Conservation (phyloP, 2,888 invertebrate genomes). For the Andrena chrysosceles region DNA sequence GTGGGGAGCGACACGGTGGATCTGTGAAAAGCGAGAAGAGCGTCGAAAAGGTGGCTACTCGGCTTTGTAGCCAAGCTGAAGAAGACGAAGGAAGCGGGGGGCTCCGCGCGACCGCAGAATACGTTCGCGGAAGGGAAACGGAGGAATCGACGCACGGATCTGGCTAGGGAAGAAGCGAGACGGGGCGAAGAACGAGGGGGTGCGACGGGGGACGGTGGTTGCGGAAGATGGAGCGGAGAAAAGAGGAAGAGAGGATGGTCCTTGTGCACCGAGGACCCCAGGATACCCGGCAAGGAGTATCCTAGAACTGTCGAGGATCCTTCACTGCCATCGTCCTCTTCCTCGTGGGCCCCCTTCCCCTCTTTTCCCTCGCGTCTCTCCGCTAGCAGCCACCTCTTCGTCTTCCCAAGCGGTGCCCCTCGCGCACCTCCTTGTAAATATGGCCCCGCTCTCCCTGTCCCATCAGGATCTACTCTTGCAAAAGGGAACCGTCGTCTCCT, state of each 20-base stretch:
- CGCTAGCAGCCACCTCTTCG: constrained; percentile 7
- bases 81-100: constrained; percentile 40
- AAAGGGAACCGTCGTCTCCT: constrained; percentile 73
- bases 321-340: constrained; percentile 81
- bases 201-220: constrained; percentile 32
- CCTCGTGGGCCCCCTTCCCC: constrained; percentile 69
- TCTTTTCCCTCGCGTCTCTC: constrained; percentile 45
- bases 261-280: constrained; percentile 82
- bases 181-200: not conserved
- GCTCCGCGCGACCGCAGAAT: constrained; percentile 32
- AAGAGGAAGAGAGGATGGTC: constrained; percentile 81
- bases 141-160: constrained; percentile 15
- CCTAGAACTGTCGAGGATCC: constrained; percentile 83
- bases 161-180: constrained; percentile 25
- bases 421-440: constrained; percentile 72
- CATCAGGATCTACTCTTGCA: constrained; percentile 71
- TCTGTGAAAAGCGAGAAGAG: constrained; percentile 63
- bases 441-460: constrained; percentile 62
- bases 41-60: constrained; percentile 62
- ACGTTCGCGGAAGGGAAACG: constrained; percentile 21
- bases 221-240: constrained; percentile 53
- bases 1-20: constrained; percentile 51
- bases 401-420: constrained; percentile 44
- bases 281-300: constrained; percentile 82
- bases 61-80: constrained; percentile 60